Conservation (phyloP, 2,113 vertebrate genomes). For the Asarcornis scutulata region DNA sequence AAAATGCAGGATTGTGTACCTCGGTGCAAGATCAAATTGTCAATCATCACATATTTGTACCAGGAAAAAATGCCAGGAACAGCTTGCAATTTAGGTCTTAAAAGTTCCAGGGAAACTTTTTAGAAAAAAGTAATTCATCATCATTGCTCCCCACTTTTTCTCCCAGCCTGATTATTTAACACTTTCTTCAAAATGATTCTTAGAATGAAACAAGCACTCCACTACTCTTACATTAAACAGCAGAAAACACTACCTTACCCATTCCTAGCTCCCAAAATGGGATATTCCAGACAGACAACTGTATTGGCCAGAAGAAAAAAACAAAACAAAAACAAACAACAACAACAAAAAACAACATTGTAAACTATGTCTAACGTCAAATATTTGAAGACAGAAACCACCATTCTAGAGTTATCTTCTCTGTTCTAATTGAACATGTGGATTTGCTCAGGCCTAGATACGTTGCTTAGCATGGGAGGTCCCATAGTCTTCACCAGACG, state of each 20-base stretch:
- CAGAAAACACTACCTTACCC: not conserved
- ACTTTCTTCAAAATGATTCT: not conserved
- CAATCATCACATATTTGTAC: not conserved
- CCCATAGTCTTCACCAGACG: not conserved
- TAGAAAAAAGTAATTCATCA: not conserved
- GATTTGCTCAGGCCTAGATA: not conserved
- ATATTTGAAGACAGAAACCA: not conserved
- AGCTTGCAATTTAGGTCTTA: fast-evolving
- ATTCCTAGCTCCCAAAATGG: not conserved
- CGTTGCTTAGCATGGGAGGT: not conserved
- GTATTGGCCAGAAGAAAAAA: not conserved
- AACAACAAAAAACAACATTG: not conserved
- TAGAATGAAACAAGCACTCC: fast-evolving
- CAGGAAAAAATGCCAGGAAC: not conserved
- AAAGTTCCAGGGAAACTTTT: not conserved
- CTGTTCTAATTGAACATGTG: not conserved
- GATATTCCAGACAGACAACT: not conserved
- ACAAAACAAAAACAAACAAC: too few species aligned
- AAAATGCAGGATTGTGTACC: not conserved
- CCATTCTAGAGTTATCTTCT: not conserved
- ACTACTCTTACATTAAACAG: not conserved
- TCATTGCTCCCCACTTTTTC: fast-evolving
- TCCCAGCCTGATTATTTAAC: not conserved
- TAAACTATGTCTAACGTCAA: fast-evolving
- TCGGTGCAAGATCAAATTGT: not conserved